phyloP scores from a whole-genome alignment of 53 echinoderm and acorn worm species.

The Henricia sp. region DNA sequence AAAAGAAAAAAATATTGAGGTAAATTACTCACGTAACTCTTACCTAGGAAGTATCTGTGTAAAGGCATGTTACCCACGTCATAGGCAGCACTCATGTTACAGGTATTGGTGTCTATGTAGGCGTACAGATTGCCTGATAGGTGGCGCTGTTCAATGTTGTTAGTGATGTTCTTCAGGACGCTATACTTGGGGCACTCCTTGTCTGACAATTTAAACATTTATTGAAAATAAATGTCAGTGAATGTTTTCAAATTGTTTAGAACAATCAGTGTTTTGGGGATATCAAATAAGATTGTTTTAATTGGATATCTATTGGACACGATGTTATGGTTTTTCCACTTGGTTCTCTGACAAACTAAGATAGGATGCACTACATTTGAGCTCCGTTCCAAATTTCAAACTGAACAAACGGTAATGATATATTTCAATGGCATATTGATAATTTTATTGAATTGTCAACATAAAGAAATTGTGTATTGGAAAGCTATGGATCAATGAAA shows the following conservation, averaged over 20 bases:
- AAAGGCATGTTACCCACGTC: conserved; percentile 50
- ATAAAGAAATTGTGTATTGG: not conserved
- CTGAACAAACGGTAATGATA: too few species aligned
- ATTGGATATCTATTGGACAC: too few species aligned
- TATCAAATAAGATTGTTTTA: too few species aligned
- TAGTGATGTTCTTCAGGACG: not conserved
- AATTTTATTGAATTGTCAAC: not conserved
- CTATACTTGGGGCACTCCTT: conserved; percentile 62
- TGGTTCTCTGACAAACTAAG: too few species aligned
- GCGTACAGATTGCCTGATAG: conserved; percentile 38
- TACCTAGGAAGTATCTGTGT: conserved; percentile 60
- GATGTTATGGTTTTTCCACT: too few species aligned
- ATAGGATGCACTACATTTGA: not conserved
- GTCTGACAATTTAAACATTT: conserved; percentile 2
- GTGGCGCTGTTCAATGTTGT: conserved; percentile 42
- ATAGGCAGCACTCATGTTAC: conserved; percentile 39
- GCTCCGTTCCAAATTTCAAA: too few species aligned
- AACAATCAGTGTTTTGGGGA: too few species aligned
- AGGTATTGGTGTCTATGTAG: conserved; percentile 44
- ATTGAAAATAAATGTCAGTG: too few species aligned
- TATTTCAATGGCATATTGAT: not conserved
- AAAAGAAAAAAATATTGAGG: too few species aligned
- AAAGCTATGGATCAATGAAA: not conserved
- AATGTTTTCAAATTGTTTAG: too few species aligned
- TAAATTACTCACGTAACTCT: too few species aligned